Base-by-base conservation (phyloP, 2,797 vertebrate genomes). In the Crocidura indochinensis region DNA sequence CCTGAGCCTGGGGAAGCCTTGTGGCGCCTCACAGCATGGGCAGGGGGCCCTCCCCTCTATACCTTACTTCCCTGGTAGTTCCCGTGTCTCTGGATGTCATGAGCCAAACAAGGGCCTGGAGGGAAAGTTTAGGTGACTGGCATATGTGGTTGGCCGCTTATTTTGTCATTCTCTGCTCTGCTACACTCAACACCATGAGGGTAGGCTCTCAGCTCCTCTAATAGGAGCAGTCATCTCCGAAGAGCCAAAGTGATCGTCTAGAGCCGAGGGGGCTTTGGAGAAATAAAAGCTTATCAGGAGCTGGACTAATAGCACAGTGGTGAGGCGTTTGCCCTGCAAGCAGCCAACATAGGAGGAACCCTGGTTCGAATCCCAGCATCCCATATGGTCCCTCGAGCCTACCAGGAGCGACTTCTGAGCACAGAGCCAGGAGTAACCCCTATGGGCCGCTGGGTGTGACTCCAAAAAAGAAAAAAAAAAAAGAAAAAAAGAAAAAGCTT, bases 191-290 rank as follows among this genome's bases (percentile, higher is more conserved):
- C 64, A 22, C 27, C 44, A 24, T 1, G 15, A 77, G n/a, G n/a
- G 51, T 15, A 8, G 29, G 76, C 14, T 62, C 31, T 10, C 11
- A 29, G 22, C 10, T 65, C 68, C 68, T 77, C 26, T 10, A 1
- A 14, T 31, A 60, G 51, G 51, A 64, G n/a, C n/a, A n/a, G 38
- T 38, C 38, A 38, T 38, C 38, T 38, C 38, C 5, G 38, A 38
- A 38, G 38, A 24, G 44, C n/a, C 17, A 79, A 27, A 60, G 56
- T 20, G 56, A 60, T 20, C 31, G 24, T 75, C 71, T 69, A 92
- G 65, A 92, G 67, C 22, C 3, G 26, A 3, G 26, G 8, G 80
- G 71, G 56, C 78, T 84, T 88, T 84, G 51, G 12, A 76, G 82
- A 86, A 69, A 15, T 24, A 74, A 38, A 38, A 38, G 5, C 38